Base-by-base conservation (phyloP, 2,888 invertebrate genomes). In the Philhelius pedissequus region DNA sequence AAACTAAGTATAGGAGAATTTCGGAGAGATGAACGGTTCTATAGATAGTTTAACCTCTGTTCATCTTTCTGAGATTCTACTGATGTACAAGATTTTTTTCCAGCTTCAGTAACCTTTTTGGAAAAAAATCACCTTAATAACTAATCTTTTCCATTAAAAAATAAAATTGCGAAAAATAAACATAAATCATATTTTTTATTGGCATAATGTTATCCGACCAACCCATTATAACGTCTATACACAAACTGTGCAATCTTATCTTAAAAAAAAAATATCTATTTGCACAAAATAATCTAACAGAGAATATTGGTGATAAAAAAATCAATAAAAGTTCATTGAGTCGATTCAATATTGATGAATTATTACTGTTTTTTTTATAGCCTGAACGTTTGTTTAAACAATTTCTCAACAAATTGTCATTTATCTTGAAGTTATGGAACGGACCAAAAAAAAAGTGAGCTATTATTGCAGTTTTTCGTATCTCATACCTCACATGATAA, bases 261-360 rank as follows among this genome's bases (percentile, higher is more conserved):
- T 13, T 54, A 3, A 5, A 15, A 11, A 56, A 20, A 56, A 35
- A 35, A 54, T 8, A 35, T n/a, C 0, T 56, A 56, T 56, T 56
- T 56, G 35, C 13, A 52, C 52, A 52, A 52, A 43, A 43, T 18
- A 43, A 15, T 15, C 9, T 1, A 13, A 32, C 30, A 54, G 52
- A 52, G 1, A 60, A 38, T 27, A 18, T 27, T 62, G 43, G 7
- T 43, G 13, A 27, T 43, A 38, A 56, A 38, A 15, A 32, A 60
- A 60, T 62, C 62, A 43, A 43, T 62, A 62, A 70, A 68, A 78
- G 82, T 83, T 83, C 78, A 74, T 50, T 78, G 82, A 73, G 74
- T 83, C 69, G 48, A 50, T 83, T 69, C 82, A 83, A 78, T 74
- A 69, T 35, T 74, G 38, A 60, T 60, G 60, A 60, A 40, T 60